phyloP scores from a whole-genome alignment of 2,797 vertebrate species.

The Gymnoscopelus braueri region DNA sequence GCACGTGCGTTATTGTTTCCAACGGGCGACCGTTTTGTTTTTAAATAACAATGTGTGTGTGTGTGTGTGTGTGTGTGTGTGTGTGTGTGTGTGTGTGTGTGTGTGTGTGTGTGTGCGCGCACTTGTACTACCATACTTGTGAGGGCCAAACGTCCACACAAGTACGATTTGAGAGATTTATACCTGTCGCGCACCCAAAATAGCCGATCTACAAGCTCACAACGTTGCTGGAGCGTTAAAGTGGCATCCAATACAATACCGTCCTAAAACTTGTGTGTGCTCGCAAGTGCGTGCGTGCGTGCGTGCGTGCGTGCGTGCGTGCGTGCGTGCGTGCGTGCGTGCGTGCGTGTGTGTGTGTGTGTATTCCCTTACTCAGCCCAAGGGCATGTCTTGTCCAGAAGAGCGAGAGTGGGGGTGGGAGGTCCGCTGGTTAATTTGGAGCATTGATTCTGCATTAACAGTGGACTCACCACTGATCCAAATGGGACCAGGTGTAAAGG shows the following conservation, averaged over 20 bases:
- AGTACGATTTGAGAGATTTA: too few relatives aligned
- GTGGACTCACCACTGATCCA: slow-evolving; percentile 74
- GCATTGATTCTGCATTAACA: slow-evolving; percentile 84
- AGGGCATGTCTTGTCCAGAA: slow-evolving; percentile 61
- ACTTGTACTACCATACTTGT: too few relatives aligned
- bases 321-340: slow-evolving; percentile 7
- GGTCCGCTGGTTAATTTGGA: slow-evolving; percentile 80
- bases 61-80: too few relatives aligned
- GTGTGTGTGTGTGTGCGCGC: slow-evolving; percentile 27
- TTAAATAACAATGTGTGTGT: neutral
- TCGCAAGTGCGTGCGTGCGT: too few relatives aligned
- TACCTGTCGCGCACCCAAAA: too few relatives aligned
- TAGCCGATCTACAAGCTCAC: too few relatives aligned
- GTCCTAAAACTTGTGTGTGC: too few relatives aligned
- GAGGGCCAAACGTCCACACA: too few relatives aligned
- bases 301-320: too few relatives aligned
- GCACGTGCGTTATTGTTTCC: neutral
- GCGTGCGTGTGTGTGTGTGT: slow-evolving; percentile 39
- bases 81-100: neutral
- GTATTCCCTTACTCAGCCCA: slow-evolving; percentile 58
- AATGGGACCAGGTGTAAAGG: slow-evolving; percentile 72
- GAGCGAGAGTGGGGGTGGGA: slow-evolving; percentile 53
- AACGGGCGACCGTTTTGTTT: slow-evolving; percentile 26
- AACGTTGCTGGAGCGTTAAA: too few relatives aligned
- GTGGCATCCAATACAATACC: too few relatives aligned